Evolutionary conservation across 2,797 vertebrate genomes (phyloP), one percentile per base, ranked within the genome.

Genomic region (Characodon lateralis): DNA sequence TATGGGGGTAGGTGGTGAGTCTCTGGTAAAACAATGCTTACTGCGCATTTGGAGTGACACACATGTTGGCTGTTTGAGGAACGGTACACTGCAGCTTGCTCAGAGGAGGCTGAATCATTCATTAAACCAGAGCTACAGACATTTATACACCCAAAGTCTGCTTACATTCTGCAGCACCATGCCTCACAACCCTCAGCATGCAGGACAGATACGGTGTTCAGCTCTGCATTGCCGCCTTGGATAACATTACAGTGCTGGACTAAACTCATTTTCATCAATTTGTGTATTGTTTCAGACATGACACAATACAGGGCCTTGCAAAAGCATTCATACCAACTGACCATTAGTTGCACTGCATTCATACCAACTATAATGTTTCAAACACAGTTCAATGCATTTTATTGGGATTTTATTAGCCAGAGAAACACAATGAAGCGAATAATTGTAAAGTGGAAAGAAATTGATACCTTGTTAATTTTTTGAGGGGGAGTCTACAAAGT

Each of bases 1-100:
- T 82, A 82, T 69, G 78, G 68, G 78, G 70, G 71, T 68, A 75
- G 82, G 83, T 82, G 83, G 81, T 75, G 77, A 78, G 89, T 91
- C 85, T 87, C 90, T 80, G 76, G 82, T 82, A 83, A 90, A 89
- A 88, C 77, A 72, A 74, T 81, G 84, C 82, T 90, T 88, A 85
- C 79, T 80, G 61, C 72, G 51, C 68, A 83, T 82, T 79, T 77
- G 59, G 83, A 83, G 69, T 70, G 83, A 80, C 71, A 83, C 72
- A 77, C 77, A 79, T 12, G 22, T 26, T 74, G 69, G 79, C 74
- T 66, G 78, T 80, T 77, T 14, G 28, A 78, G 74, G 65, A 78
- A 28, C 72, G 77, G 26, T 65, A 35, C 41, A 46, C 43, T 59
- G 76, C 41, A 80, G 78, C 22, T 69, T 39, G 76, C 59, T 73